phyloP scores from a whole-genome alignment of 2,888 invertebrate species.

The Agriotes lineatus region DNA sequence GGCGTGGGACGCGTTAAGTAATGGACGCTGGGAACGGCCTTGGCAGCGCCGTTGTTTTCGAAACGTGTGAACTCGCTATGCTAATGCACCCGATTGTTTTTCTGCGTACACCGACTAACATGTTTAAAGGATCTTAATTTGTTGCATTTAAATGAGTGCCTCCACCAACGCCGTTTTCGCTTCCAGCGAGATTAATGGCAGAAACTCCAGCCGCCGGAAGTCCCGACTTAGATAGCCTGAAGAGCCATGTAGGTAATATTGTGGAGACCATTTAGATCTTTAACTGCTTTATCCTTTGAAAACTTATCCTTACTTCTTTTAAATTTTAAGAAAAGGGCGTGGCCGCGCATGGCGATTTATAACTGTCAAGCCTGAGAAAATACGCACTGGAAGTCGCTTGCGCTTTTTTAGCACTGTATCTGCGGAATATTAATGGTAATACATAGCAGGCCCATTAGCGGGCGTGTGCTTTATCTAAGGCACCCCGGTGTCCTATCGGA shows the following conservation, averaged over 20 bases:
- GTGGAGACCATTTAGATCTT: too few species aligned
- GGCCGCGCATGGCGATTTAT: too few species aligned
- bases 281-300: too few species aligned
- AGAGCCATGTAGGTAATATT: too few species aligned
- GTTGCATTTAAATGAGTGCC: conserved; percentile 22
- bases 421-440: conserved; percentile 29
- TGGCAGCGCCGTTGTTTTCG: conserved; percentile 55
- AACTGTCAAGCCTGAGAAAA: conserved; percentile 1
- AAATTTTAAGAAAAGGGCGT: too few species aligned
- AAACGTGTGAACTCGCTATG: conserved; percentile 59
- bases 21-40: conserved; percentile 59
- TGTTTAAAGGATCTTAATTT: conserved; percentile 15
- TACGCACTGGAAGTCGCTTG: background rate
- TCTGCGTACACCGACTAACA: conserved; percentile 14
- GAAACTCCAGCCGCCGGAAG: too few species aligned
- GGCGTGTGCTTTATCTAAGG: conserved; percentile 48
- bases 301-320: too few species aligned
- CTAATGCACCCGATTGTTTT: conserved; percentile 41
- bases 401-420: conserved; percentile 19
- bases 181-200: too few species aligned
- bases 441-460: conserved; percentile 57
- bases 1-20: conserved; percentile 57
- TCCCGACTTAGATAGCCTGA: too few species aligned
- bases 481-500: conserved; percentile 42
- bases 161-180: too few species aligned